A percentile compares a stretch with the other conserved stretches of the same genome.
Evolutionary conservation across 2,888 invertebrate species (phyloP).

Genomic region (Archips crataeganus): DNA sequence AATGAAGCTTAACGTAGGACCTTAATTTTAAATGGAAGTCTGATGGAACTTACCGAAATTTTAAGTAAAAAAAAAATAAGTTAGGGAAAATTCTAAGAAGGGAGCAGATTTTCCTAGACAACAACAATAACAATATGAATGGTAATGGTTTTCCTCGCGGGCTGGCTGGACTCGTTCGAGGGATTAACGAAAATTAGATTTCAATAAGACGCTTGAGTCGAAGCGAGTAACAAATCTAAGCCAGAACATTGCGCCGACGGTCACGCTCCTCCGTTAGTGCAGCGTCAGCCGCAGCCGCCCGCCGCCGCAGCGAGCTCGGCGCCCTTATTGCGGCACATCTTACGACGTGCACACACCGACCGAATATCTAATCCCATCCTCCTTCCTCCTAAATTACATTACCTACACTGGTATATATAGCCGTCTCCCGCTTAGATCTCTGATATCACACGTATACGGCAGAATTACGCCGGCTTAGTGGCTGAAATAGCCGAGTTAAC

Average conservation of each 20-base stretch:
- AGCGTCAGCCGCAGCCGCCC: conserved; percentile 63
- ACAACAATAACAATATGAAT: conserved; percentile 72
- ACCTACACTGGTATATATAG: conserved; percentile 43
- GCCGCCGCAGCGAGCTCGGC: conserved; percentile 36
- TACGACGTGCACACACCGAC: conserved; percentile 44
- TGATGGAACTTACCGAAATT: background rate
- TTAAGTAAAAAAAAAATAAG: too few species aligned
- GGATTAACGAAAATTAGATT: conserved; percentile 85
- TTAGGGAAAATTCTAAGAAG: conserved; percentile 44
- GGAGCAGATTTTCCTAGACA: conserved; percentile 60
- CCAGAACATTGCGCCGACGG: conserved; percentile 74
- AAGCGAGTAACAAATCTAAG: conserved; percentile 73
- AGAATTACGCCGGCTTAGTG: conserved; percentile 1
- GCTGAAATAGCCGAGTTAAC: background rate
- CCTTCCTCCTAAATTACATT: conserved; percentile 49
- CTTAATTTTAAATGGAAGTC: background rate
- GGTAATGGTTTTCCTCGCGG: conserved; percentile 57
- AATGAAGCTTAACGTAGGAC: background rate
- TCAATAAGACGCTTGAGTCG: conserved; percentile 82
- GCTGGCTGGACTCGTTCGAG: conserved; percentile 65
- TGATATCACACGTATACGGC: conserved; percentile 5
- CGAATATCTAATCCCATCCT: conserved; percentile 47
- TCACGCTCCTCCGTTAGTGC: conserved; percentile 77
- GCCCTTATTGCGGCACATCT: conserved; percentile 40
- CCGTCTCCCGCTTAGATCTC: conserved; percentile 24